A percentile compares a stretch with the other conserved stretches of the same genome.
phyloP scores from a whole-genome alignment of 1,140 invertebrate genomes.

The Nasonia longicornis region DNA sequence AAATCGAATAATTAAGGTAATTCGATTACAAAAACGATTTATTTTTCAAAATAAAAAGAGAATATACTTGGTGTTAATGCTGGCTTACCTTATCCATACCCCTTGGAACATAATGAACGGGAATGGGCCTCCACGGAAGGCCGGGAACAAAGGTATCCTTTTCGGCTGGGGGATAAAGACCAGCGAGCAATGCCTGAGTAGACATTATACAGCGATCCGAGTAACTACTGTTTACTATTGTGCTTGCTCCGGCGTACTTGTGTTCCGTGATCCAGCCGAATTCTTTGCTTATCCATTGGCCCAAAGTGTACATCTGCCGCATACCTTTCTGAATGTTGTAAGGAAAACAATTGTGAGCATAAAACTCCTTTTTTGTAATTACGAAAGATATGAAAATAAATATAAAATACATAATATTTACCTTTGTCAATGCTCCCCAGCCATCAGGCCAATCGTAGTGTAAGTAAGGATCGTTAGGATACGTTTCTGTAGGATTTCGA shows the following conservation, averaged over 20 bases:
- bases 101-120: conserved; percentile 81
- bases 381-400: background rate
- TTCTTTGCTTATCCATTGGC: conserved; percentile 77
- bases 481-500: conserved; percentile 76
- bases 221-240: conserved; percentile 84
- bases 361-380: background rate
- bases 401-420: conserved; percentile 52
- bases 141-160: conserved; percentile 79
- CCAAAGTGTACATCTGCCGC: conserved; percentile 81
- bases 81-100: conserved; percentile 73
- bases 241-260: conserved; percentile 72
- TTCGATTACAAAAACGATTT: conserved; percentile 63
- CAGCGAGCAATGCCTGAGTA: conserved; percentile 83
- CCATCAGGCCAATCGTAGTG: conserved; percentile 78
- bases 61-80: background rate
- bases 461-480: conserved; percentile 79
- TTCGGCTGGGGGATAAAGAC: conserved; percentile 81
- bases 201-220: conserved; percentile 89
- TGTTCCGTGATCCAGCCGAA: conserved; percentile 78
- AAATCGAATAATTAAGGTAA: background rate
- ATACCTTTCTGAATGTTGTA: conserved; percentile 77
- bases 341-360: conserved; percentile 46
- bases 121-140: conserved; percentile 89
- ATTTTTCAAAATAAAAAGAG: conserved; percentile 15
- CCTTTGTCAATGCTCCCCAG: conserved; percentile 79